phyloP scores from a whole-genome alignment of 2,113 vertebrate genomes.

The Anolis carolinensis region DNA sequence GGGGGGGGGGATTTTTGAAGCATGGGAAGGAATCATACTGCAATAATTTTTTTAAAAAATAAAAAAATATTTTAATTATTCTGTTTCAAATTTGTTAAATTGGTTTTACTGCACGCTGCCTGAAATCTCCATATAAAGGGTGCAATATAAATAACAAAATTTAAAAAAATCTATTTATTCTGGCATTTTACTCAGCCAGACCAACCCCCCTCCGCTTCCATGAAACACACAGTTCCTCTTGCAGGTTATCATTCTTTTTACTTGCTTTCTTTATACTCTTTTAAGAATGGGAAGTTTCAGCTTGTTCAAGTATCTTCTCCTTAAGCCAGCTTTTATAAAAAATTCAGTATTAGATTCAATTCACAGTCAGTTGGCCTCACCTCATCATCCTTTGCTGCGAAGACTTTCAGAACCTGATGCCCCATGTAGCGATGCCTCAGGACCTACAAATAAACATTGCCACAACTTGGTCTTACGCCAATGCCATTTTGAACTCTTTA shows the following conservation, averaged over 20 bases:
- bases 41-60: too few relatives aligned
- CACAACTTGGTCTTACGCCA: slow-evolving; percentile 46
- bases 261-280: neutral
- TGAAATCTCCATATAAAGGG: too few relatives aligned
- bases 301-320: neutral
- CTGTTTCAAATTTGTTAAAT: too few relatives aligned
- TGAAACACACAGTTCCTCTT: neutral
- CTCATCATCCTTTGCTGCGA: slow-evolving; percentile 86
- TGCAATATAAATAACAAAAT: neutral
- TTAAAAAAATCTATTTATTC: neutral
- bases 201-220: neutral
- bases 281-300: neutral
- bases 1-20: too few relatives aligned
- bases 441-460: slow-evolving; percentile 75
- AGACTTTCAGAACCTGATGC: slow-evolving; percentile 88
- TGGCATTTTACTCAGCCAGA: neutral
- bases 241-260: neutral
- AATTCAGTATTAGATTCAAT: neutral
- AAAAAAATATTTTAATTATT: too few relatives aligned
- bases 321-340: neutral
- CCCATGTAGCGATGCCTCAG: slow-evolving; percentile 87
- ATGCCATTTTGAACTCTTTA: neutral
- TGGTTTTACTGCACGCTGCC: too few relatives aligned
- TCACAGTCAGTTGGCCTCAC: slow-evolving; percentile 72
- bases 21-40: too few relatives aligned